Base-by-base conservation (phyloP, 2,797 vertebrate species). In the Lerista edwardsae region DNA sequence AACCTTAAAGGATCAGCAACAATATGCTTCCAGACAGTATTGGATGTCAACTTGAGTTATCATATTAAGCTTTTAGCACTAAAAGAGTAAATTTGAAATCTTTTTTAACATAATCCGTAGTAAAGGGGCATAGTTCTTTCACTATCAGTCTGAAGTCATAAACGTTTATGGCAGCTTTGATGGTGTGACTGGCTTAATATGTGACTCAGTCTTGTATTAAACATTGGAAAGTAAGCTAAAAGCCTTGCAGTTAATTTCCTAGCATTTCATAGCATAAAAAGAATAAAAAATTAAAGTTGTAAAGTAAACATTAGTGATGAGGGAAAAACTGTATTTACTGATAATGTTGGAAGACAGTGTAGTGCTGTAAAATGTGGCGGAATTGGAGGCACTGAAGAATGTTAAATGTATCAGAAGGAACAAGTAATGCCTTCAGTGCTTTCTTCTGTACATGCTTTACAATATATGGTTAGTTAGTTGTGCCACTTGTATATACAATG, bases 1-100 rank as follows among this genome's bases (percentile, higher is more conserved):
- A 91, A 91, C 93, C 95, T 95, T 93, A 90, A 93, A 94, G 94
- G 94, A 91, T 93, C 93, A 93, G 91, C 91, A 89, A 93, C 94
- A 94, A 94, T 93, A 90, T 93, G 88, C 91, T 94, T 93, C 84
- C 75, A 88, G 72, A 92, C 91, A 92, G 83, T 86, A 86, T 94
- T 93, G 92, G 91, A 90, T 91, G 88, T 91, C 84, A 57, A 90
- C 93, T 90, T 59, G 3, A 81, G 94, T 87, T 90, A 84, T 90
- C 39, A 17, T 59, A 59, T n/a, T 15, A 83, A 87, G 90, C 85
- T 84, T 88, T 93, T 90, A 64, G 41, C 14, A 9, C 81, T 91
- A 91, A 5, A 51, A 74, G 64, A 79, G 17, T 80, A 83, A 57
- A 21, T 34, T 25, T 39, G 34, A 57, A 29, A 36, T 71, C 15